These are phyloP conservation scores for Sebastes steindachneri DNA, from an alignment of 2,797 vertebrate genomes.

Conservation along the genomic window DNA sequence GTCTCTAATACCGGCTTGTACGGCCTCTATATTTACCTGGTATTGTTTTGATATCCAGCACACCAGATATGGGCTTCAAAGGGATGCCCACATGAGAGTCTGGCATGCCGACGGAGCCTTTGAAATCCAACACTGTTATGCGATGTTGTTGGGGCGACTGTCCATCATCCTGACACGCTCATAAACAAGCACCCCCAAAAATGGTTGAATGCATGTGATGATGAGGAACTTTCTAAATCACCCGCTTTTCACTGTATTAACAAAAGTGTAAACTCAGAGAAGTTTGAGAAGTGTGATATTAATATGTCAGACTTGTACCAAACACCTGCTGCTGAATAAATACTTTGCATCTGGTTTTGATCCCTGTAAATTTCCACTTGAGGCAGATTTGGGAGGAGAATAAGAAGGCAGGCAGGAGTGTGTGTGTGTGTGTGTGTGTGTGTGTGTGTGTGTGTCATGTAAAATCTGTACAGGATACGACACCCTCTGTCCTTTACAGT, in stretches of 20 bases:
- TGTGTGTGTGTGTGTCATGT: neutral
- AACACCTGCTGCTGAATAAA: neutral
- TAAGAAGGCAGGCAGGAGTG: neutral
- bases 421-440: neutral
- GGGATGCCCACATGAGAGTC: constrained; percentile 61
- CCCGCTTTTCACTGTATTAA: neutral
- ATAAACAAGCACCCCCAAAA: constrained; percentile 68
- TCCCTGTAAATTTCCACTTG: constrained; percentile 3
- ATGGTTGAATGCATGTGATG: constrained; percentile 22
- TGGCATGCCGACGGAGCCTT: constrained; percentile 65
- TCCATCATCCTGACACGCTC: constrained; percentile 64
- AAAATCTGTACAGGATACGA: neutral
- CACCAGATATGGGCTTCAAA: constrained; percentile 71
- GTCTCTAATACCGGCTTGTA: constrained; percentile 57
- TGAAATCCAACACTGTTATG: constrained; percentile 81
- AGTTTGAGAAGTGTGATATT: neutral
- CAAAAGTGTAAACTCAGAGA: neutral
- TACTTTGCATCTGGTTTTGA: constrained; percentile 1
- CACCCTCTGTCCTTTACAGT: no score
- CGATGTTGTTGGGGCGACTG: constrained; percentile 77
- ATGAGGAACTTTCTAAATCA: neutral
- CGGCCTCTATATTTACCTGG: constrained; percentile 74
- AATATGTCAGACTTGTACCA: neutral
- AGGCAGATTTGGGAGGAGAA: neutral
- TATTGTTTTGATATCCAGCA: constrained; percentile 69